Percentiles rank a stretch among this genome's conserved stretches.
These are phyloP conservation scores for Petromus typicus DNA, from an alignment of 2,113 vertebrate species.

Conservation along the genomic window DNA sequence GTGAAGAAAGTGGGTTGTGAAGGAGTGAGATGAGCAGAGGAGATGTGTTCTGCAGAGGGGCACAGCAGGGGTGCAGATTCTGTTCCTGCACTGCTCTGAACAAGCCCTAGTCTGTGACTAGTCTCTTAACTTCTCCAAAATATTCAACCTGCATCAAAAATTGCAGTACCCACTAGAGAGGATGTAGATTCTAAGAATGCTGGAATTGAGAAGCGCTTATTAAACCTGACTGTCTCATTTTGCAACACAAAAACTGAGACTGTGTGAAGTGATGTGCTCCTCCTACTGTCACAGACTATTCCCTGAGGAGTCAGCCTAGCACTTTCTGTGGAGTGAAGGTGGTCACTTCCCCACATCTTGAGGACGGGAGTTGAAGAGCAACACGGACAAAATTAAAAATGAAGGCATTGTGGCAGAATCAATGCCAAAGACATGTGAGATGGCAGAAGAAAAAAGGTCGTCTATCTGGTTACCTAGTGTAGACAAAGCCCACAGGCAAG, in stretches of 20 bases:
- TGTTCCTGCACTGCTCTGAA: background rate
- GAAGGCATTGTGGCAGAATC: background rate
- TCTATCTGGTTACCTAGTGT: background rate
- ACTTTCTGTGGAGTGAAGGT: background rate
- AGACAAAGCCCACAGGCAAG: constrained; percentile 52
- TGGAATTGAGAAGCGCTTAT: background rate
- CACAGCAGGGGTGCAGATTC: background rate
- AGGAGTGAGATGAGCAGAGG: background rate
- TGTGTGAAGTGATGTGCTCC: background rate
- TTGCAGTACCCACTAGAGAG: background rate
- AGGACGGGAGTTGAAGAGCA: background rate
- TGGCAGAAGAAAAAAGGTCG: background rate
- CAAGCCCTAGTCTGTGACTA: no score
- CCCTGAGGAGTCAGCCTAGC: background rate
- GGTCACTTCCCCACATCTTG: background rate
- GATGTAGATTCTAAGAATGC: background rate
- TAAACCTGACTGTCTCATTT: background rate
- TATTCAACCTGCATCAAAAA: background rate
- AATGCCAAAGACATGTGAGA: background rate
- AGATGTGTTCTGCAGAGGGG: fast-evolving
- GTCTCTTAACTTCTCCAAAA: background rate
- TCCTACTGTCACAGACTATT: background rate
- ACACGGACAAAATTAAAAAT: background rate
- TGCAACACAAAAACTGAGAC: constrained; percentile 21
- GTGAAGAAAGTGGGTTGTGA: background rate